A percentile compares a stretch with the other conserved stretches of the same genome.
Evolutionary conservation across 2,797 vertebrate genomes (phyloP).

Genomic region (Lateolabrax maculatus): DNA sequence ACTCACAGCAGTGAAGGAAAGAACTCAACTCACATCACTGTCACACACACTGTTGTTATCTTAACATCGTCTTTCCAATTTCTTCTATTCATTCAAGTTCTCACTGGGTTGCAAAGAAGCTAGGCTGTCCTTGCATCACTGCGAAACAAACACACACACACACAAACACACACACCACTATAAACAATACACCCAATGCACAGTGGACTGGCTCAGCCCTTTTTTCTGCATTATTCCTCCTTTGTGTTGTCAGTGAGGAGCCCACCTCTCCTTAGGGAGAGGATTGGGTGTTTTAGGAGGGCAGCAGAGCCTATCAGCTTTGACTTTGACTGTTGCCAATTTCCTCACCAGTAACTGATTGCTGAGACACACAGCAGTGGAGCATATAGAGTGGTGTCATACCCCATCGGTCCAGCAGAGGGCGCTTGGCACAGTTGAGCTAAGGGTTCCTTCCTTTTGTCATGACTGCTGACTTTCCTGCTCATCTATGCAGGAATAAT

Average conservation of each 20-base stretch:
- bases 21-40: not conserved
- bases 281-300: slow-evolving; percentile 54
- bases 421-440: slow-evolving; percentile 64
- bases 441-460: slow-evolving; percentile 53
- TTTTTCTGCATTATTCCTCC: slow-evolving; percentile 45
- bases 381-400: slow-evolving; percentile 6
- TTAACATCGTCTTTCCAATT: slow-evolving; percentile 24
- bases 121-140: slow-evolving; percentile 26
- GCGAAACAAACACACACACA: slow-evolving; percentile 10
- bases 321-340: slow-evolving; percentile 59
- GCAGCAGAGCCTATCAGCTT: slow-evolving; percentile 64
- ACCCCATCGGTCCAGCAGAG: slow-evolving; percentile 72
- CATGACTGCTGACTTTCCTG: slow-evolving; percentile 68
- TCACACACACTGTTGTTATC: slow-evolving; percentile 3
- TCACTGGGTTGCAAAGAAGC: slow-evolving; percentile 26
- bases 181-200: slow-evolving; percentile 22
- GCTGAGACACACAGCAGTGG: slow-evolving; percentile 32
- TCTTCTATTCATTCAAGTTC: slow-evolving; percentile 19
- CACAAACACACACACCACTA: not conserved
- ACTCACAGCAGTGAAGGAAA: slow-evolving; percentile 3
- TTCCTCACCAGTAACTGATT: slow-evolving; percentile 34
- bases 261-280: slow-evolving; percentile 44
- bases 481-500: slow-evolving; percentile 75
- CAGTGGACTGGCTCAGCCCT: slow-evolving; percentile 32
- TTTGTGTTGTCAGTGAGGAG: slow-evolving; percentile 54